Evolutionary conservation across 2,113 vertebrate genomes (phyloP).

Genomic region (Synodontis membranacea): DNA sequence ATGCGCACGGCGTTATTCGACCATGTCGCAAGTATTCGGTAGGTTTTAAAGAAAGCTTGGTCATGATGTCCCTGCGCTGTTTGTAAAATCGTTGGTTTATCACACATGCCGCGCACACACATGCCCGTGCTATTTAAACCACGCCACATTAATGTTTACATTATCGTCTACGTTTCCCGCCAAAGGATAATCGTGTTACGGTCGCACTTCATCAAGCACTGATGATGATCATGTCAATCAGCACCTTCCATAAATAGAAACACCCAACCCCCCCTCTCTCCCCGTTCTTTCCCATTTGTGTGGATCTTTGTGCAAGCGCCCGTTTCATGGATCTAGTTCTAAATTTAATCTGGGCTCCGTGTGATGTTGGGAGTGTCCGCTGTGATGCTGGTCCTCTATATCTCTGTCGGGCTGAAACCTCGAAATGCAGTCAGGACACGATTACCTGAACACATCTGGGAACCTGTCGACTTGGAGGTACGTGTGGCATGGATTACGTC

Average conservation of each 20-base stretch:
- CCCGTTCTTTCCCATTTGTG: constrained; percentile 21
- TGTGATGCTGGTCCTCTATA: constrained; percentile 68
- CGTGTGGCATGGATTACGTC: not conserved
- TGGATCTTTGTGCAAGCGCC: constrained; percentile 36
- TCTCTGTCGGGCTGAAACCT: constrained; percentile 44
- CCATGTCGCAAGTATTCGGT: not conserved
- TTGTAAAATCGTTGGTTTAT: not conserved
- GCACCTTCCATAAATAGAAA: constrained; percentile 40
- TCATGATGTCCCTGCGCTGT: not conserved
- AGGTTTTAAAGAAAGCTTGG: not conserved
- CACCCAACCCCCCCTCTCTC: not conserved
- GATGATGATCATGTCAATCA: not conserved
- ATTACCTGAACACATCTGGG: constrained; percentile 6
- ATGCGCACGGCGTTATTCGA: too few species aligned
- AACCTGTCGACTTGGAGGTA: not conserved
- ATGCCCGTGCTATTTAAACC: not conserved
- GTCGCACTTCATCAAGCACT: not conserved
- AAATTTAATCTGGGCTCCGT: constrained; percentile 35
- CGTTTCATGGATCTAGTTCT: constrained; percentile 26
- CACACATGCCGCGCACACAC: too few species aligned
- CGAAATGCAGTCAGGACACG: constrained; percentile 48
- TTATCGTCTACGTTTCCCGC: not conserved
- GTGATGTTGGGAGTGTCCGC: constrained; percentile 64
- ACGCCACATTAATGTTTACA: not conserved
- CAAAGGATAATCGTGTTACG: not conserved